A percentile compares a stretch with the other conserved stretches of the same genome.
These are phyloP conservation scores for Gryon sp. DNA, from an alignment of 1,140 invertebrate species.

Conservation along the genomic window DNA sequence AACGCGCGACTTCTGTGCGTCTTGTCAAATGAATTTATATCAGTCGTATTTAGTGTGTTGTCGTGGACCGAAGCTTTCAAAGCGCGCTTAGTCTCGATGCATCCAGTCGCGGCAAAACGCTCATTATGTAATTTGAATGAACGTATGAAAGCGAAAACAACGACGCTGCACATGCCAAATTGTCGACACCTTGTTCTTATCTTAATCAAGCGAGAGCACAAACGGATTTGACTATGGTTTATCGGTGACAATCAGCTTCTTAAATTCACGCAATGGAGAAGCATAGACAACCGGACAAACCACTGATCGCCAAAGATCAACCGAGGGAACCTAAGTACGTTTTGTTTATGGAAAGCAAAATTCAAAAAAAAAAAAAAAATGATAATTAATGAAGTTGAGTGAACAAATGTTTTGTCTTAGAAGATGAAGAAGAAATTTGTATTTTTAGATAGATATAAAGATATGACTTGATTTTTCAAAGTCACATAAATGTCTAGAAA, in stretches of 20 bases:
- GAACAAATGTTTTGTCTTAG: too few relatives aligned
- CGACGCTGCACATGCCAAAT: constrained; percentile 9
- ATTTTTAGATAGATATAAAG: too few relatives aligned
- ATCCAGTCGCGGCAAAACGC: constrained; percentile 28
- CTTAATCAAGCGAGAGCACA: neutral
- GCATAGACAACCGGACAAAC: constrained; percentile 39
- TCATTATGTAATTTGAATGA: constrained; percentile 48
- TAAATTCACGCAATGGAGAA: constrained; percentile 35
- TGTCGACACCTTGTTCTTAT: constrained; percentile 14
- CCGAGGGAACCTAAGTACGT: constrained; percentile 39
- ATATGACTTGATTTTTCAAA: too few relatives aligned
- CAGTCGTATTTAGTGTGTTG: constrained; percentile 38
- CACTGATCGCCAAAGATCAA: constrained; percentile 11
- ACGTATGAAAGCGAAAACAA: constrained; percentile 13
- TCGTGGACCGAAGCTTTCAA: constrained; percentile 18
- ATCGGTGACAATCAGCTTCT: constrained; percentile 24
- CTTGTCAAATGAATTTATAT: constrained; percentile 50
- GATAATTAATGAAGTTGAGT: too few relatives aligned
- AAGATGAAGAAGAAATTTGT: too few relatives aligned
- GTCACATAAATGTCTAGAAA: too few relatives aligned
- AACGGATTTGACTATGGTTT: constrained; percentile 40
- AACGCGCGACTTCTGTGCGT: constrained; percentile 37
- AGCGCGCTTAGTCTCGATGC: constrained; percentile 40
- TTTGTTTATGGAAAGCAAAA: too few relatives aligned
- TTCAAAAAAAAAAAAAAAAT: too few relatives aligned